A percentile compares a stretch with the other conserved stretches of the same genome.
Evolutionary conservation across 2,888 invertebrate genomes (phyloP).

Genomic region (Coenonympha arcania): DNA sequence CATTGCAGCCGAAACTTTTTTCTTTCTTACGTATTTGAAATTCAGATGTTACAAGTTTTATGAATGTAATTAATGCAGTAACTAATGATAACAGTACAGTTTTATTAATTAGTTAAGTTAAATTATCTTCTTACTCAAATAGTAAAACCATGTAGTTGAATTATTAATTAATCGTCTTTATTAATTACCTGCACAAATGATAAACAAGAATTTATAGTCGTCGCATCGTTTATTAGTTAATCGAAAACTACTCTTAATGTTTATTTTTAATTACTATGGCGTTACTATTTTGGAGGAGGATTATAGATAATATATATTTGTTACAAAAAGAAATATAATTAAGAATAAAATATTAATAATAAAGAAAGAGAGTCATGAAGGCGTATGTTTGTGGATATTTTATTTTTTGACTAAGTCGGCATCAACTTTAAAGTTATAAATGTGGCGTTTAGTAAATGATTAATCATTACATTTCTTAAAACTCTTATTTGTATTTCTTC

Average conservation of each 20-base stretch:
- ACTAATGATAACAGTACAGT: background rate
- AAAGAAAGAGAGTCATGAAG: no score
- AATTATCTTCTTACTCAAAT: background rate
- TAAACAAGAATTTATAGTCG: constrained; percentile 2
- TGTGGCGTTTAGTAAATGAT: no score
- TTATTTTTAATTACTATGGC: background rate
- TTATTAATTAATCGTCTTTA: background rate
- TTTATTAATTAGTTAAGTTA: background rate
- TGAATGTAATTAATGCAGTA: background rate
- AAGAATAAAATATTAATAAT: no score
- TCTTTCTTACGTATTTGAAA: background rate
- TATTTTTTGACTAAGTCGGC: no score
- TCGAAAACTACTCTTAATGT: constrained; percentile 3
- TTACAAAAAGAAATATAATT: no score
- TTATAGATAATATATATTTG: no score
- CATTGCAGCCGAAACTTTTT: background rate
- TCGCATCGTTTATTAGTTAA: background rate
- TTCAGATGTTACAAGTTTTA: no score
- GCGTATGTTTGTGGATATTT: no score
- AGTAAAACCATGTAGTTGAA: background rate
- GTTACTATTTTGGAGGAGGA: constrained; percentile 2
- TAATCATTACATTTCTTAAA: no score
- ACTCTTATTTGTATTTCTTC: no score
- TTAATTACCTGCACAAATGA: background rate
- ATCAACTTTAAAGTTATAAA: no score